These are phyloP conservation scores for Anthoscopus minutus DNA, from an alignment of 2,113 vertebrate genomes.

Conservation along the genomic window DNA sequence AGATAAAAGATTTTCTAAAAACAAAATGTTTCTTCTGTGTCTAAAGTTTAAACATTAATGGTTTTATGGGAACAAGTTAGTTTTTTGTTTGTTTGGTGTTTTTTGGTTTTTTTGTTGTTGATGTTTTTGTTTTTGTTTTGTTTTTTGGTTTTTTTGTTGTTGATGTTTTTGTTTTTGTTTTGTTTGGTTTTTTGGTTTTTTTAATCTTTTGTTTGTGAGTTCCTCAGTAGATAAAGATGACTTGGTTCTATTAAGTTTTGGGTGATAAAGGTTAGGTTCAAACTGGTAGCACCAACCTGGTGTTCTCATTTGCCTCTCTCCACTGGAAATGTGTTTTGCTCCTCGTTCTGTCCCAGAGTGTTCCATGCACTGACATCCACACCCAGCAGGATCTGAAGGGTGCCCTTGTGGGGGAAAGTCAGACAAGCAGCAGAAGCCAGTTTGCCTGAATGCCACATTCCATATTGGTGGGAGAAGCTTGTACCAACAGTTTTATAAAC, in stretches of 20 bases:
- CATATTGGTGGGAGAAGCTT: neutral
- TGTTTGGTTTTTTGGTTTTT: too few relatives aligned
- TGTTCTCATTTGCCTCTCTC: neutral
- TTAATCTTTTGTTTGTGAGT: neutral
- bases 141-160: too few relatives aligned
- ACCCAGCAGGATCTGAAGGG: neutral
- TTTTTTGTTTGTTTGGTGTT: neutral
- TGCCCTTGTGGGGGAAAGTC: neutral
- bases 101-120: too few relatives aligned
- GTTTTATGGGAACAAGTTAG: neutral
- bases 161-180: neutral
- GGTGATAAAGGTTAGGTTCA: neutral
- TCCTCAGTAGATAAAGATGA: neutral
- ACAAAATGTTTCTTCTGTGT: neutral
- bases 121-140: neutral
- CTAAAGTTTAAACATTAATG: neutral
- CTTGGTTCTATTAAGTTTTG: neutral
- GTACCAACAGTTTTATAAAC: neutral
- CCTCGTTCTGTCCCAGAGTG: neutral
- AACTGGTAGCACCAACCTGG: neutral
- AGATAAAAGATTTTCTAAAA: neutral
- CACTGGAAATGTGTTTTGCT: neutral
- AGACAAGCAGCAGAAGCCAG: neutral
- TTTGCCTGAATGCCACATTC: neutral
- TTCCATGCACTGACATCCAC: neutral